Base-by-base conservation (phyloP, 2,797 vertebrate species). In the Leptodon cayanensis region DNA sequence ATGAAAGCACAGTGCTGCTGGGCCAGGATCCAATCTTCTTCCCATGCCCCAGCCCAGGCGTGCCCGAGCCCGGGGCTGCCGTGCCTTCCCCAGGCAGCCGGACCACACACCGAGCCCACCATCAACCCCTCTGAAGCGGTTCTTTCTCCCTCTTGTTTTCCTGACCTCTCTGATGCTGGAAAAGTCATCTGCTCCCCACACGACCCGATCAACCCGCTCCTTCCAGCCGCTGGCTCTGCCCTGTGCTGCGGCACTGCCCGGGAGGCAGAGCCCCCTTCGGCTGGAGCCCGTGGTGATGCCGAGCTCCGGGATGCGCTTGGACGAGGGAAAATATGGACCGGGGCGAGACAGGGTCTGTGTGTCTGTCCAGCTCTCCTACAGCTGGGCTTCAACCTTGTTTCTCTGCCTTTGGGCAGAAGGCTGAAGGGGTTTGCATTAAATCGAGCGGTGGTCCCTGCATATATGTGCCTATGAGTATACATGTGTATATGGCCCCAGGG, bases 141-240 rank as follows among this genome's bases (percentile, higher is more conserved):
- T 16, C 3, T 8, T 78, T 65, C 39, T 69, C 40, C 67, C 40
- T 16, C 19, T 42, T 49, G 6, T 52, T 79, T 79, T 59, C 29
- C 49, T 24, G 13, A 37, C 29, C n/a, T 57, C 37, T 37, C 52
- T 2, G 0, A 31, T 21, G n/a, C 31, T 91, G 81, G 71, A 59
- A 65, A 70, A 82, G 10, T 21, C 57, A 16, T 55, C 40, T 47
- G 10, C 72, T 61, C 57, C 71, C 40, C 1, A 0, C 16, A 24
- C 3, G 1, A 18, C 50, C 44, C 2, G 0, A 21, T 19, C 0
- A 4, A 82, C 29, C 46, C 0, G 1, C 31, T 58, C 54, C 55
- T 55, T 44, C 50, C 44, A 58, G 72, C 42, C 3, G 0, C 35
- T 0, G 0, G 80, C 80, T 73, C 37, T 33, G 47, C 17, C 44